Base-by-base conservation (phyloP, 2,888 invertebrate species). In the Eristalis tenax region DNA sequence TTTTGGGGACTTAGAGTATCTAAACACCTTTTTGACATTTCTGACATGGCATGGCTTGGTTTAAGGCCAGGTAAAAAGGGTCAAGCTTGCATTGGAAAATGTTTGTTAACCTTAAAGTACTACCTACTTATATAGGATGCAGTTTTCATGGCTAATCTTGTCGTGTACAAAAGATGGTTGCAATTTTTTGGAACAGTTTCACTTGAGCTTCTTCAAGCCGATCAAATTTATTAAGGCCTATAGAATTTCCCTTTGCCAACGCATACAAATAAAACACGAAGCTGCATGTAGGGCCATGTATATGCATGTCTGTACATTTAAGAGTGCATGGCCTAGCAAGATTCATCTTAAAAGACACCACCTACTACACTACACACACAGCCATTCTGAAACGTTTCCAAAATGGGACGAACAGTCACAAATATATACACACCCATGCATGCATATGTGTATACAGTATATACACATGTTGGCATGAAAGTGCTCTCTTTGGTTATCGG, bases 361-460 rank as follows among this genome's bases (percentile, higher is more conserved):
- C 8, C 15, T 57, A 10, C 22, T 18, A 2, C 40, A 8, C n/a
- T n/a, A n/a, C n/a, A 28, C n/a, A 10, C 56, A 23, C 28, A 65
- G 50, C 26, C 38, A 28, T 38, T 75, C 65, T 66, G 65, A 40
- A 65, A 75, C 66, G 57, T 75, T 10, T 4, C 28, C n/a, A 13
- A 65, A 61, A 70, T n/a, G 3, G 2, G 18, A 50, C 8, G 8
- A 32, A 32, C 32, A 32, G 32, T 6, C 32, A 32, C 6, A 6
- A 2, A 28, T 28, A 32, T 32, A 32, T 6, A 5, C 5, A 1
- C n/a, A 50, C 6, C 0, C 15, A 0, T 26, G 40, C 11, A 2
- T 57, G 61, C 38, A 10, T 40, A 59, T 10, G 3, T 59, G 57
- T 26, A 38, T 61, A 26, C 18, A 28, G 15, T 56, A 23, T 3